Base-by-base conservation (phyloP, 2,113 vertebrate species). In the Paraplagusia blochii region DNA sequence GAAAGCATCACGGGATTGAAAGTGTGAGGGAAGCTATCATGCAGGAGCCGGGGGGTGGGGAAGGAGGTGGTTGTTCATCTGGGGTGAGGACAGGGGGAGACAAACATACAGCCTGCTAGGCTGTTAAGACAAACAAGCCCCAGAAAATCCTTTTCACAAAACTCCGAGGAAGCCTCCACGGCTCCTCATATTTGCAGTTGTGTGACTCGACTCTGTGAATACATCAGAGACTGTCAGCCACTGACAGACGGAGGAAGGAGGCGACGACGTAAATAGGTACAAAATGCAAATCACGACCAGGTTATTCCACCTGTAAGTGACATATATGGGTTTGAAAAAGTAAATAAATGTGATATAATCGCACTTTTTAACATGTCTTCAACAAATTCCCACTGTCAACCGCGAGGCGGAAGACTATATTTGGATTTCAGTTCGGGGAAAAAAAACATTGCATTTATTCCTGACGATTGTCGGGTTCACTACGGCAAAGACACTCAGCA, bases 61-160 rank as follows among this genome's bases (percentile, higher is more conserved):
- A 9, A 7, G 2, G 11, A 9, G 36, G 36, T 10, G 11, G 36
- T 11, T 12, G 36, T 65, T 63, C 40, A 52, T 53, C 11, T 44
- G 63, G 34, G 46, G 19, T 4, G 33, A 49, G 18, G 52, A 56
- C 14, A 48, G 63, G 40, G 46, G 2, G 33, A 49, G 18, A 38
- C 9, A 57, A 51, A 59, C 18, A 60, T 55, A 59, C 18, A 60
- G 55, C 10, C 45, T 47, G 56, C 44, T 48, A 63, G 58, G 14
- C 15, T 44, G 42, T 59, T 47, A 51, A 57, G 42, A 66, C 38
- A 62, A 57, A 53, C 38, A 58, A 42, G 53, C 16, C 57, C 29
- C 35, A 14, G 50, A 66, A 69, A 69, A 49, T 53, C 53, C 35
- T 29, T 58, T 46, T 40, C 44, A 33, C 44, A 62, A 47, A 58